A percentile compares a stretch with the other conserved stretches of the same genome.
These are phyloP conservation scores for Taphrorychus bicolor DNA, from an alignment of 2,888 invertebrate species.

Conservation along the genomic window DNA sequence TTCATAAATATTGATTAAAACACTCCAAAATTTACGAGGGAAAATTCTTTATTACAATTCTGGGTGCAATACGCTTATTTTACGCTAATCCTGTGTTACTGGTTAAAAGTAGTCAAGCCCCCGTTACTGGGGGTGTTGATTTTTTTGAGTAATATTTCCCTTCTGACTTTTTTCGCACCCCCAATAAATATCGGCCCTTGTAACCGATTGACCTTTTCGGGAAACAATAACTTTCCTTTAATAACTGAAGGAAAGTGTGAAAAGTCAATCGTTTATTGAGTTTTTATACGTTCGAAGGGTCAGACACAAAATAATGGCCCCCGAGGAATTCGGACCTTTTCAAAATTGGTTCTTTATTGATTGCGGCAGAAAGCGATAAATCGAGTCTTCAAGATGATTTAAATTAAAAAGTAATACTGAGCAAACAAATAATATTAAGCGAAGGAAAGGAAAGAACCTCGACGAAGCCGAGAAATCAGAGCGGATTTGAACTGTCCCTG, in stretches of 20 bases:
- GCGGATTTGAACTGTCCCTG: slow-evolving; percentile 52
- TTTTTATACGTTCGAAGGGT: slow-evolving; percentile 48
- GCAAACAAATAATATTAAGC: not conserved
- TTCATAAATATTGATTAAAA: slow-evolving; percentile 42
- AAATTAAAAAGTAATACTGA: not conserved
- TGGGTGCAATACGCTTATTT: slow-evolving; percentile 23
- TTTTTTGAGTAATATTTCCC: not conserved
- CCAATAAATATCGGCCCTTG: slow-evolving; percentile 31
- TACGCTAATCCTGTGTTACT: slow-evolving; percentile 7
- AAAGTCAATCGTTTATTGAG: slow-evolving; percentile 48
- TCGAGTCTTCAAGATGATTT: not conserved
- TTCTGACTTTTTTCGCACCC: not conserved
- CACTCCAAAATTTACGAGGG: slow-evolving; percentile 34
- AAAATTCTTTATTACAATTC: slow-evolving; percentile 37
- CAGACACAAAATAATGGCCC: slow-evolving; percentile 43
- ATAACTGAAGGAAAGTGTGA: slow-evolving; percentile 41
- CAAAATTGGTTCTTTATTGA: slow-evolving; percentile 30
- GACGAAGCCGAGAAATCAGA: slow-evolving; percentile 32
- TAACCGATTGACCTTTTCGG: slow-evolving; percentile 36
- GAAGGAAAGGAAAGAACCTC: not conserved
- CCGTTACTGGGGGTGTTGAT: too few relatives aligned
- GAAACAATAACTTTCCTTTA: slow-evolving; percentile 42
- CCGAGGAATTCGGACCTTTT: slow-evolving; percentile 38
- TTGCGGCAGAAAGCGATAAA: slow-evolving; percentile 3
- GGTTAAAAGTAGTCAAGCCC: too few relatives aligned